phyloP scores from a whole-genome alignment of 1,140 invertebrate species.

The Aricia agestis region DNA sequence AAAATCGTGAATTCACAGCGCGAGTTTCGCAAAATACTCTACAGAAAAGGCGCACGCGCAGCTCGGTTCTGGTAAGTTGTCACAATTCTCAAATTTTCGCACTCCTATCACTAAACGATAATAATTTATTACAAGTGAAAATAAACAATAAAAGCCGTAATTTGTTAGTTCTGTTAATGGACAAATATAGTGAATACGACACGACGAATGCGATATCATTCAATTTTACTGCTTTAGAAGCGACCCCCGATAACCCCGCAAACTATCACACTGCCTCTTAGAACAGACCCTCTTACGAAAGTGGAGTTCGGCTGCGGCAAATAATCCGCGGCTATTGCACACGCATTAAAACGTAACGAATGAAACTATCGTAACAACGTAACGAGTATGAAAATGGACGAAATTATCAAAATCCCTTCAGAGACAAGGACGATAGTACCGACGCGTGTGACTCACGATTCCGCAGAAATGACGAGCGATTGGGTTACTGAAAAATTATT shows the following conservation, averaged over 20 bases:
- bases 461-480: constrained; percentile 30
- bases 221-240: constrained; percentile 72
- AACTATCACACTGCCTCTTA: constrained; percentile 62
- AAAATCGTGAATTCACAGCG: too few relatives aligned
- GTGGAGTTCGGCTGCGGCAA: constrained; percentile 30
- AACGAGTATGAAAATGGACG: not conserved
- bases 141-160: constrained; percentile 41
- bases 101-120: not conserved
- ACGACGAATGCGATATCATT: constrained; percentile 69
- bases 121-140: constrained; percentile 5
- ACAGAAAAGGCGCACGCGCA: not conserved
- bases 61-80: too few relatives aligned
- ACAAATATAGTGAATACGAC: constrained; percentile 64
- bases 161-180: constrained; percentile 64
- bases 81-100: not conserved
- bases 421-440: not conserved
- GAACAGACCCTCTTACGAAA: constrained; percentile 52
- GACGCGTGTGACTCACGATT: constrained; percentile 17
- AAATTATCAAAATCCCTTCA: constrained; percentile 10
- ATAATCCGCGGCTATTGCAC: not conserved
- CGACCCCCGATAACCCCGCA: constrained; percentile 66
- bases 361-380: not conserved
- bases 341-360: not conserved
- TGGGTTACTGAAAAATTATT: constrained; percentile 23
- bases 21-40: not conserved